Evolutionary conservation across 2,797 vertebrate genomes (phyloP).

Genomic region (Betta splendens): DNA sequence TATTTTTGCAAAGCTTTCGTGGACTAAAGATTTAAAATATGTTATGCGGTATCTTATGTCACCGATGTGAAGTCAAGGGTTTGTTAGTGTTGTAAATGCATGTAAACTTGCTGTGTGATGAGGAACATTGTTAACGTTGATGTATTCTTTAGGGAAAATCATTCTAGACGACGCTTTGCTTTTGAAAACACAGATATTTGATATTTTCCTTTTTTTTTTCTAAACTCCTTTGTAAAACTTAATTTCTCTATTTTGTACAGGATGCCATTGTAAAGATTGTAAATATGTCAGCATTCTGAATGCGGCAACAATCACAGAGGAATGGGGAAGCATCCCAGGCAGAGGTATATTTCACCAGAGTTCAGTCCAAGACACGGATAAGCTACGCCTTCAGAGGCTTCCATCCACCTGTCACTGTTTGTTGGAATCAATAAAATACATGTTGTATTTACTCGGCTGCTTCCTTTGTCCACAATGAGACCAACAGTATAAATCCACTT

Average conservation of each 20-base stretch:
- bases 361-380: slow-evolving; percentile 55
- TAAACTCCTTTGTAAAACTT: slow-evolving; percentile 80
- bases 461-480: slow-evolving; percentile 26
- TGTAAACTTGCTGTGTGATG: slow-evolving; percentile 81
- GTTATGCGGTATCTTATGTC: slow-evolving; percentile 76
- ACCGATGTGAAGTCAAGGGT: slow-evolving; percentile 79
- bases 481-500: no score
- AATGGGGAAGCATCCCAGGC: slow-evolving; percentile 42
- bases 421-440: slow-evolving; percentile 87
- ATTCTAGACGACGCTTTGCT: slow-evolving; percentile 68
- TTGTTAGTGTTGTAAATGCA: slow-evolving; percentile 85
- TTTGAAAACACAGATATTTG: slow-evolving; percentile 77
- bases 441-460: slow-evolving; percentile 71
- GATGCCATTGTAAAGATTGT: slow-evolving; percentile 85
- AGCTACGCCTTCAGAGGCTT: slow-evolving; percentile 74
- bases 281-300: slow-evolving; percentile 81
- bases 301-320: slow-evolving; percentile 82
- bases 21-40: slow-evolving; percentile 61
- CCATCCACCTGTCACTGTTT: slow-evolving; percentile 81
- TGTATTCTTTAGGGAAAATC: slow-evolving; percentile 69
- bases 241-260: slow-evolving; percentile 85
- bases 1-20: slow-evolving; percentile 79
- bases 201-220: slow-evolving; percentile 72
- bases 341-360: slow-evolving; percentile 68
- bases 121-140: slow-evolving; percentile 64